Conservation (phyloP, 2,113 vertebrate species). For the Ceyx cyanopectus region DNA sequence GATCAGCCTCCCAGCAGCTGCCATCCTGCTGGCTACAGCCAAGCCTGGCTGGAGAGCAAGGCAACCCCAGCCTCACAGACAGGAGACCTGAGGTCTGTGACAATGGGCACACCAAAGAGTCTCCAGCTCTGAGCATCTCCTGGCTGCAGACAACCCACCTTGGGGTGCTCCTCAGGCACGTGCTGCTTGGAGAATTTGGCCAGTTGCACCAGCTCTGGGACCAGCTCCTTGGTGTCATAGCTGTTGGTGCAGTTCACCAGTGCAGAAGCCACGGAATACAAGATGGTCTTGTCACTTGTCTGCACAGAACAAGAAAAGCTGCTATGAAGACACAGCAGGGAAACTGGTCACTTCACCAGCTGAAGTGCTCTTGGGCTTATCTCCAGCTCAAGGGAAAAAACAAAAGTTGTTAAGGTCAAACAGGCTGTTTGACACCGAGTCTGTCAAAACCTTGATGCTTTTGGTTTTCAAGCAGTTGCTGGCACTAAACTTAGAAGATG, state of each 20-base stretch:
- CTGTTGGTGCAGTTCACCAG: constrained; percentile 96
- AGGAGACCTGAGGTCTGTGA: not conserved
- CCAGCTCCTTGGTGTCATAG: constrained; percentile 94
- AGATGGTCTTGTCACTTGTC: constrained; percentile 93
- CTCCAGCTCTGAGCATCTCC: not conserved
- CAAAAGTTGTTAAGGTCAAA: not conserved
- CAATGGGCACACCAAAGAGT: not conserved
- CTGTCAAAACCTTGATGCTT: not conserved
- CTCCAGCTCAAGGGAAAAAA: no score
- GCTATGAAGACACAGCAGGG: not conserved
- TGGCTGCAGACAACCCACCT: constrained; percentile 77
- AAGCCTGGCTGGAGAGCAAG: not conserved
- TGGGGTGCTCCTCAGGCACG: constrained; percentile 95
- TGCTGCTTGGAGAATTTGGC: constrained; percentile 99
- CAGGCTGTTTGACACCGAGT: not conserved
- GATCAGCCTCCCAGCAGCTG: not conserved
- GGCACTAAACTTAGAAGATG: not conserved
- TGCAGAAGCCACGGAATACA: constrained; percentile 91
- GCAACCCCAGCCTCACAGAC: not conserved
- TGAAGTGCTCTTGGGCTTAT: not conserved
- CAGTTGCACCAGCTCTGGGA: constrained; percentile 95
- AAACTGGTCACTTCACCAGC: not conserved
- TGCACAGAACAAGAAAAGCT: constrained; percentile 51
- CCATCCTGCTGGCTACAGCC: not conserved
- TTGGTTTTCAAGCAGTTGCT: not conserved